Evolutionary conservation across 2,797 vertebrate species (phyloP).

Genomic region (Brotula barbata): DNA sequence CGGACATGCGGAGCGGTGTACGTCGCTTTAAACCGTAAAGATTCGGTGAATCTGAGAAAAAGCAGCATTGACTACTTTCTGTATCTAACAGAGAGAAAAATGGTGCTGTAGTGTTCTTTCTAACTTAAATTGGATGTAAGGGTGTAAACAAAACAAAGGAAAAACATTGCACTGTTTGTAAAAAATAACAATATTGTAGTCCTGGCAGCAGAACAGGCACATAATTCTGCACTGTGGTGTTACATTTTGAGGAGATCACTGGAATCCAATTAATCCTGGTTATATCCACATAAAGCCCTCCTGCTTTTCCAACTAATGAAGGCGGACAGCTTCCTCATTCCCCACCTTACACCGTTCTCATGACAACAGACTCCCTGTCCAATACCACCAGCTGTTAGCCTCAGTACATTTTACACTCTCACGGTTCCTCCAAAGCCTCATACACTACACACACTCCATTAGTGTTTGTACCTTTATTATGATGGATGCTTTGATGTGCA

Average conservation of each 20-base stretch:
- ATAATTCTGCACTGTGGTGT: slow-evolving; percentile 64
- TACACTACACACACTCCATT: slow-evolving; percentile 30
- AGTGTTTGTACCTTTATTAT: slow-evolving; percentile 24
- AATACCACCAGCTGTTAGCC: slow-evolving; percentile 58
- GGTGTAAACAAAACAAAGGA: slow-evolving; percentile 5
- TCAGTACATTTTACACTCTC: slow-evolving; percentile 46
- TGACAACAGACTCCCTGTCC: slow-evolving; percentile 69
- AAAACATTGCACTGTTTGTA: slow-evolving; percentile 17
- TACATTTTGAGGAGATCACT: slow-evolving; percentile 65
- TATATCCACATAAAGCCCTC: slow-evolving; percentile 70
- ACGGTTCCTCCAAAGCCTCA: slow-evolving; percentile 43
- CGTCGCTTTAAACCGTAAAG: no score
- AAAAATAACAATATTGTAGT: slow-evolving; percentile 16
- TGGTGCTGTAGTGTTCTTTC: no score
- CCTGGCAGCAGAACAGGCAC: slow-evolving; percentile 37
- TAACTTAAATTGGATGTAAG: slow-evolving; percentile 9
- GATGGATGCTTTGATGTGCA: slow-evolving; percentile 20
- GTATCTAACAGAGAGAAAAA: no score
- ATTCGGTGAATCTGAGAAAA: no score
- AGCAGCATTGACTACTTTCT: no score
- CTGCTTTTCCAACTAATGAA: slow-evolving; percentile 72
- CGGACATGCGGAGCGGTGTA: no score
- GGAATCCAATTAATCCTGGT: slow-evolving; percentile 73
- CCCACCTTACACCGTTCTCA: slow-evolving; percentile 60
- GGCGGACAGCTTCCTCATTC: slow-evolving; percentile 48